Conservation (phyloP, 2,888 invertebrate species). For the Hypolimnas misippus region DNA sequence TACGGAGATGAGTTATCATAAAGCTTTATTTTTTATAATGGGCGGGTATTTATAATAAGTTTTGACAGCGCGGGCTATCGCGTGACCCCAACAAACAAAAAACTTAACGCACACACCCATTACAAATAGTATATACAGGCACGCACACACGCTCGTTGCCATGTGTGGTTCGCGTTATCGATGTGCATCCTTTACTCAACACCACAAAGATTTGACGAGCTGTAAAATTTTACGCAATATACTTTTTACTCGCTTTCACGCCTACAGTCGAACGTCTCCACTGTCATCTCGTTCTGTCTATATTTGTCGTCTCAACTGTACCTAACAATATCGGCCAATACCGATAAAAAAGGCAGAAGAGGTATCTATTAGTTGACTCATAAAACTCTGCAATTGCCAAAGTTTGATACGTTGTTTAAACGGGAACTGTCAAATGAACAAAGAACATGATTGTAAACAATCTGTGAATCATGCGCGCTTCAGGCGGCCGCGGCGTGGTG, state of each 20-base stretch:
- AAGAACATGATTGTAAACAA: constrained; percentile 15
- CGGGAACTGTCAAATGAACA: constrained; percentile 20
- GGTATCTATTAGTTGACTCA: background rate
- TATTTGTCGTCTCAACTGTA: background rate
- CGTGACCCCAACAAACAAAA: constrained; percentile 51
- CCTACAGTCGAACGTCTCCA: background rate
- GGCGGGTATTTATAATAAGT: constrained; percentile 25
- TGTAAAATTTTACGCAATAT: background rate
- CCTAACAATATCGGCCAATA: background rate
- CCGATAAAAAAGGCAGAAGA: constrained; percentile 40
- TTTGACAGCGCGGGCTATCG: constrained; percentile 54
- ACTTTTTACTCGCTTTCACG: background rate
- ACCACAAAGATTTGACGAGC: constrained; percentile 1
- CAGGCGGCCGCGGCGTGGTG: constrained; percentile 11
- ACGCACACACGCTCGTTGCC: constrained; percentile 38
- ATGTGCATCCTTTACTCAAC: constrained; percentile 19
- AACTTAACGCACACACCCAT: constrained; percentile 13
- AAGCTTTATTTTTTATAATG: constrained; percentile 7
- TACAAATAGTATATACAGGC: background rate
- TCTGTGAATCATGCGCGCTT: constrained; percentile 21
- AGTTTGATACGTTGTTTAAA: background rate
- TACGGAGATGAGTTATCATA: constrained; percentile 24
- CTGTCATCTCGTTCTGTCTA: background rate
- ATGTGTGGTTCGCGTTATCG: constrained; percentile 23
- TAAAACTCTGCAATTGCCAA: constrained; percentile 6